These are phyloP conservation scores for Perccottus glenii DNA, from an alignment of 2,113 vertebrate genomes.

Conservation along the genomic window DNA sequence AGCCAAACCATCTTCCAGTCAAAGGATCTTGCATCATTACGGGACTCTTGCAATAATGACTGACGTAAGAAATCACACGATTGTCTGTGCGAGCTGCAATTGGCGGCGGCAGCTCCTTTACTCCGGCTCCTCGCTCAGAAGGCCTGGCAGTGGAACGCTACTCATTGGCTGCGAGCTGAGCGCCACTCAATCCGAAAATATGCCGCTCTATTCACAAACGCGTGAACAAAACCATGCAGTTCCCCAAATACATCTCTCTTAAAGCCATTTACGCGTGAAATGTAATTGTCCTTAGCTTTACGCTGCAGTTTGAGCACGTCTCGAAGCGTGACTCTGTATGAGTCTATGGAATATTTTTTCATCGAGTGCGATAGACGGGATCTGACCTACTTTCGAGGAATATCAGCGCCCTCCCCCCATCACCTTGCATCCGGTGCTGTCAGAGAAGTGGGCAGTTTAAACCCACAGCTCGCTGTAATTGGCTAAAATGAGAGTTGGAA, in stretches of 20 bases:
- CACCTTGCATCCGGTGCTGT: constrained; percentile 48
- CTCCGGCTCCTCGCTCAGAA: constrained; percentile 33
- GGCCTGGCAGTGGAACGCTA: constrained; percentile 5
- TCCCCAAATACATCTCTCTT: neutral
- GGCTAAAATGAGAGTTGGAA: neutral
- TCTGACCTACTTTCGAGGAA: constrained; percentile 56
- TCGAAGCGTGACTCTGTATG: neutral
- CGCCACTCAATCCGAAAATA: constrained; percentile 27
- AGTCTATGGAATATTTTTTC: neutral
- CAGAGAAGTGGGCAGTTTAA: constrained; percentile 39
- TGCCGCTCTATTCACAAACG: constrained; percentile 16
- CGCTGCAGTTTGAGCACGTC: neutral
- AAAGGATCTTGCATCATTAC: constrained; percentile 42
- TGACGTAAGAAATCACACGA: neutral
- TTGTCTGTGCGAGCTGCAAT: constrained; percentile 4
- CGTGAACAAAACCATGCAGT: neutral
- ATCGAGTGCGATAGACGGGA: neutral
- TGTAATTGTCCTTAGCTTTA: neutral
- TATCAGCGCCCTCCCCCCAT: constrained; percentile 21
- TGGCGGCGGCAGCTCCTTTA: constrained; percentile 1
- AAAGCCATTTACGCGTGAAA: neutral
- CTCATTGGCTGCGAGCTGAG: constrained; percentile 50
- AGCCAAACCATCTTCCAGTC: too few relatives aligned
- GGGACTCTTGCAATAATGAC: neutral
- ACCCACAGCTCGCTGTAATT: neutral